These are phyloP conservation scores for Conistra vaccinii DNA, from an alignment of 2,888 invertebrate genomes.

Conservation along the genomic window DNA sequence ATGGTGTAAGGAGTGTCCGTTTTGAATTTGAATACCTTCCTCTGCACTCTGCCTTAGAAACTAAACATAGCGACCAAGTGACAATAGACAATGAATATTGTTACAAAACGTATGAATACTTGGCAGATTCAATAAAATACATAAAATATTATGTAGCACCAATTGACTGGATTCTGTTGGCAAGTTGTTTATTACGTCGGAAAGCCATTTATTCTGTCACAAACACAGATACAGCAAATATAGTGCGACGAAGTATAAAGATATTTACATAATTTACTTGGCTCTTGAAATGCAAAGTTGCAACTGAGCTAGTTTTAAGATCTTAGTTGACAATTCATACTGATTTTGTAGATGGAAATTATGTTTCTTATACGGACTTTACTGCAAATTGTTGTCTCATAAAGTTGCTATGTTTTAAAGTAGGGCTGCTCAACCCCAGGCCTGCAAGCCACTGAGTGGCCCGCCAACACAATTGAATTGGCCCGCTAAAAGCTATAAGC, in stretches of 20 bases:
- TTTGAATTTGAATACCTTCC: background rate
- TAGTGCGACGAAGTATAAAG: slow-evolving; percentile 33
- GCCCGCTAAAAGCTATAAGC: too few species aligned
- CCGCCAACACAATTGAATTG: too few species aligned
- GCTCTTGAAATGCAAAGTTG: slow-evolving; percentile 40
- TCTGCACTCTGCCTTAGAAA: background rate
- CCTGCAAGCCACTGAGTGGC: too few species aligned
- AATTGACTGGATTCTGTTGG: slow-evolving; percentile 37
- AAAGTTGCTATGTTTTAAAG: slow-evolving; percentile 10
- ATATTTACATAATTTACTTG: slow-evolving; percentile 54
- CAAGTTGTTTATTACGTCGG: slow-evolving; percentile 39
- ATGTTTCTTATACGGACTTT: slow-evolving; percentile 13
- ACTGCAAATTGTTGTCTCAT: slow-evolving; percentile 16
- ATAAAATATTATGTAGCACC: slow-evolving; percentile 40
- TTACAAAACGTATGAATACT: slow-evolving; percentile 15
- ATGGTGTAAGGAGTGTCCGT: background rate
- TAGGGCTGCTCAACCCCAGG: too few species aligned
- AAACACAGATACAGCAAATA: slow-evolving; percentile 28
- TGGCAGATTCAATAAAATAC: slow-evolving; percentile 38
- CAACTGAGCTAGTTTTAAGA: slow-evolving; percentile 28
- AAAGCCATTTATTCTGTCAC: slow-evolving; percentile 38
- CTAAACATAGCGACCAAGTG: background rate
- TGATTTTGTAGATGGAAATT: slow-evolving; percentile 37
- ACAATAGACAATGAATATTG: slow-evolving; percentile 14
- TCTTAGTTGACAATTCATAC: slow-evolving; percentile 38